Evolutionary conservation across 2,888 invertebrate species (phyloP).

Genomic region (Agrotis puta): DNA sequence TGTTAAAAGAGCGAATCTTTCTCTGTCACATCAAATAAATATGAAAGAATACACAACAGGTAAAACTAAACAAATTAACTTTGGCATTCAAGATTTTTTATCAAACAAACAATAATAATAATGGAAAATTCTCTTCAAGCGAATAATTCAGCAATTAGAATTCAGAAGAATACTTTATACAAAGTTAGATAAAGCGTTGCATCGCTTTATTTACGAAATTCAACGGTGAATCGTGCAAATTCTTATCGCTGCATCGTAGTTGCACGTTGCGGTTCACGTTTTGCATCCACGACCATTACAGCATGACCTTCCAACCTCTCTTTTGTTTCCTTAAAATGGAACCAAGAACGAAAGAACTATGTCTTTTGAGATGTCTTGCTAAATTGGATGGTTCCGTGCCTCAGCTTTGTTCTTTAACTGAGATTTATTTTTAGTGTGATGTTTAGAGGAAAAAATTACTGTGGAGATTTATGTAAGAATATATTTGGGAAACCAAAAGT

Average conservation of each 20-base stretch:
- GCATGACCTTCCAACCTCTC: slow-evolving; percentile 53
- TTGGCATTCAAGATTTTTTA: neutral
- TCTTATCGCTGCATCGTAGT: slow-evolving; percentile 81
- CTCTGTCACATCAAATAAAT: slow-evolving; percentile 11
- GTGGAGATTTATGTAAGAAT: slow-evolving; percentile 48
- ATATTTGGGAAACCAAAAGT: slow-evolving; percentile 17
- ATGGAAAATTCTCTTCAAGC: neutral
- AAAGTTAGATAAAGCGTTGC: slow-evolving; percentile 56
- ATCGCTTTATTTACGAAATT: slow-evolving; percentile 63
- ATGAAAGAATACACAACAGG: slow-evolving; percentile 10
- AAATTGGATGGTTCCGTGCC: slow-evolving; percentile 57
- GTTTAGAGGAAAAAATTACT: slow-evolving; percentile 52
- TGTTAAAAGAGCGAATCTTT: slow-evolving; percentile 20
- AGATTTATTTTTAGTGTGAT: slow-evolving; percentile 66
- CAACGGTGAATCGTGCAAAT: slow-evolving; percentile 81
- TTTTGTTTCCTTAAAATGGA: slow-evolving; percentile 38
- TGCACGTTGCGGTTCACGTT: slow-evolving; percentile 80
- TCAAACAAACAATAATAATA: neutral
- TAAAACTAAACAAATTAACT: slow-evolving; percentile 17
- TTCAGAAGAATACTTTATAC: slow-evolving; percentile 33
- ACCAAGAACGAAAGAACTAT: slow-evolving; percentile 32
- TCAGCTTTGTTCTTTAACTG: slow-evolving; percentile 59
- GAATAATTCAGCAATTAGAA: slow-evolving; percentile 39
- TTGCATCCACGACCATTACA: slow-evolving; percentile 67
- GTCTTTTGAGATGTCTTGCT: slow-evolving; percentile 48